Base-by-base conservation (phyloP, 2,113 vertebrate species). In the Circaetus gallicus region DNA sequence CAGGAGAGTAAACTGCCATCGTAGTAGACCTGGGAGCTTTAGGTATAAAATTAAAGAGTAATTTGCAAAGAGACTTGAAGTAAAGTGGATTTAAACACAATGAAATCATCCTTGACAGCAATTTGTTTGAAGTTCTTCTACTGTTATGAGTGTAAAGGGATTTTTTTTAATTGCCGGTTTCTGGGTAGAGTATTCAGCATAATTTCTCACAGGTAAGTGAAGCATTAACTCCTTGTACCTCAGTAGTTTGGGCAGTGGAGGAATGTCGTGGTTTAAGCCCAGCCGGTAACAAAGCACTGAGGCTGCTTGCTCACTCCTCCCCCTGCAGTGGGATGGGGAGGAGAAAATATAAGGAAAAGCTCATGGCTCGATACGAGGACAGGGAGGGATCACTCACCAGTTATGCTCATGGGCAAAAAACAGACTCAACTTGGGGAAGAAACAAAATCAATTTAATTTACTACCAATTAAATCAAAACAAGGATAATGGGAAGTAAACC, bases 121-220 rank as follows among this genome's bases (percentile, higher is more conserved):
- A 63, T 70, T 85, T 94, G 86, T 63, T 92, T 95, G 71, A 90
- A 90, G 84, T 92, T 97, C 88, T 97, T 97, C 92, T 94, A 69
- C 94, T 96, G 91, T 91, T 93, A 95, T 97, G 94, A 90, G 71
- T 91, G 92, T 94, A 82, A 95, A 97, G 95, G 98, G 83, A 78
- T 94, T 97, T 97, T 63, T 34, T 56, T 67, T 16, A 88, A 92
- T 90, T 95, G 55, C 66, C 28, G 40, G 82, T 93, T 97, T 97
- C 96, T 92, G 91, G 91, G 95, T 84, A 93, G 84, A 84, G 76
- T 74, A 66, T 86, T 86, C 17, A 47, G 38, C 76, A 72, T 91
- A 77, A 96, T 82, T 82, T 90, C 90, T 96, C 83, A 96, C 83
- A 86, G 77, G 94, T 94, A 86, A 88, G 47, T 72, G 67, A 95